Conservation (phyloP, 2,797 vertebrate genomes). For the Sphaeramia orbicularis region DNA sequence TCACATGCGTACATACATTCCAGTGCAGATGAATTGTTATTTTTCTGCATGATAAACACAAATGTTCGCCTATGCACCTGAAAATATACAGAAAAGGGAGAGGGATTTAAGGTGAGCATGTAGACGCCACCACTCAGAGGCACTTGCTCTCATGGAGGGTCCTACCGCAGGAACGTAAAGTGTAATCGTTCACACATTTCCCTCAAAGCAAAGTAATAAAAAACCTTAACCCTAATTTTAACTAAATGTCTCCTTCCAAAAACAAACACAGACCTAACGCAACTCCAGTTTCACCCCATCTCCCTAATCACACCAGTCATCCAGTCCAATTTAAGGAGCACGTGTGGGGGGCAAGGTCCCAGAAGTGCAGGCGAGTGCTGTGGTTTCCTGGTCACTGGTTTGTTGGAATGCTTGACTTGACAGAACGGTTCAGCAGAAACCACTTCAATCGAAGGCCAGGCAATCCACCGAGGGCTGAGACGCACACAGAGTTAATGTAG, state of each 20-base stretch:
- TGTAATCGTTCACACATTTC: slow-evolving; percentile 74
- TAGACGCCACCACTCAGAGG: slow-evolving; percentile 24
- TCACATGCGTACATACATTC: slow-evolving; percentile 24
- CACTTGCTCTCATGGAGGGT: slow-evolving; percentile 63
- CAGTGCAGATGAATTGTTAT: slow-evolving; percentile 1
- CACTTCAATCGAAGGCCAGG: slow-evolving; percentile 54
- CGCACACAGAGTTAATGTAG: slow-evolving; percentile 35
- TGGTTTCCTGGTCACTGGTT: slow-evolving; percentile 73
- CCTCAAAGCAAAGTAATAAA: slow-evolving; percentile 42
- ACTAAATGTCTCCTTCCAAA: slow-evolving; percentile 68
- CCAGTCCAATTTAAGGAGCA: slow-evolving; percentile 53
- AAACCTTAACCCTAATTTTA: slow-evolving; percentile 67
- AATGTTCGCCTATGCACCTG: slow-evolving; percentile 29
- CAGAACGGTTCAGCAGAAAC: slow-evolving; percentile 64
- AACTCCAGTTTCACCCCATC: slow-evolving; percentile 11
- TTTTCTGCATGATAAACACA: slow-evolving; percentile 17
- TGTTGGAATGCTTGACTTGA: slow-evolving; percentile 75
- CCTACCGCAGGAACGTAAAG: slow-evolving; percentile 71
- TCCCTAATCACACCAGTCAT: slow-evolving; percentile 43
- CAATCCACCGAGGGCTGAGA: slow-evolving; percentile 35
- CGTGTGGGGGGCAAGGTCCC: slow-evolving; percentile 62
- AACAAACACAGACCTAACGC: slow-evolving; percentile 52
- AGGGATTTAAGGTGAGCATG: slow-evolving; percentile 23
- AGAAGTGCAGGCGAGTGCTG: slow-evolving; percentile 55
- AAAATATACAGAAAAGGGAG: slow-evolving; percentile 48